Base-by-base conservation (phyloP, 1,140 invertebrate species). In the Steinernema khuongi region DNA sequence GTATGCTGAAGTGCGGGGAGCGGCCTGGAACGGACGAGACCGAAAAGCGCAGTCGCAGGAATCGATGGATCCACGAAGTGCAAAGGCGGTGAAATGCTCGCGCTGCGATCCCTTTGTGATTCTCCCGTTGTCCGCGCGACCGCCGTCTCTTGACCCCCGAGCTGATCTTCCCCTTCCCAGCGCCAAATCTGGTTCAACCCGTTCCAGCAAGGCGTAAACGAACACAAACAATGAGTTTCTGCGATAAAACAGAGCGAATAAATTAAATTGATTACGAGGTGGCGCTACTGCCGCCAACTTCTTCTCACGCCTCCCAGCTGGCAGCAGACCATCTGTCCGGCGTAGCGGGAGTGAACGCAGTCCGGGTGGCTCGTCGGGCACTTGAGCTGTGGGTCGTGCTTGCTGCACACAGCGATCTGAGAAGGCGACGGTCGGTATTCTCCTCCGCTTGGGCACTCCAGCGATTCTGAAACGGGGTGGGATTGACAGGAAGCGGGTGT, bases 291-390 rank as follows among this genome's bases (percentile, higher is more conserved):
- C n/a, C n/a, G n/a, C n/a, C n/a, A n/a, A n/a, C n/a, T n/a, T n/a
- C n/a, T n/a, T n/a, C n/a, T n/a, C 36, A 41, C 36, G 14, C 50
- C 7, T 7, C 7, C 19, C 11, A 60, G 7, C 50, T 60, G 50
- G 50, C 50, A 60, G 50, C 50, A 60, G 50, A 60, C 50, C 50
- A 60, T 60, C 19, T 60, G 50, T 14, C 50, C 50, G 50, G 50
- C 50, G 19, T 60, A 60, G 19, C 50, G 14, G 11, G 50, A 60
- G 50, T 60, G 50, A 14, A 60, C 50, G 50, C 50, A 60, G 50
- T 60, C 7, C 7, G 50, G 50, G 22, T 60, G 50, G 22, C 50
- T 60, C 50, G 50, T 2, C 4, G 50, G 50, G 26, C 50, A 60
- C 50, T 60, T 60, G 50, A 60, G 50, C 14, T 60, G 50, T 26